A percentile compares a stretch with the other conserved stretches of the same genome.
These are phyloP conservation scores for Macaca nemestrina DNA, from an alignment of 2,113 vertebrate species.

Conservation along the genomic window DNA sequence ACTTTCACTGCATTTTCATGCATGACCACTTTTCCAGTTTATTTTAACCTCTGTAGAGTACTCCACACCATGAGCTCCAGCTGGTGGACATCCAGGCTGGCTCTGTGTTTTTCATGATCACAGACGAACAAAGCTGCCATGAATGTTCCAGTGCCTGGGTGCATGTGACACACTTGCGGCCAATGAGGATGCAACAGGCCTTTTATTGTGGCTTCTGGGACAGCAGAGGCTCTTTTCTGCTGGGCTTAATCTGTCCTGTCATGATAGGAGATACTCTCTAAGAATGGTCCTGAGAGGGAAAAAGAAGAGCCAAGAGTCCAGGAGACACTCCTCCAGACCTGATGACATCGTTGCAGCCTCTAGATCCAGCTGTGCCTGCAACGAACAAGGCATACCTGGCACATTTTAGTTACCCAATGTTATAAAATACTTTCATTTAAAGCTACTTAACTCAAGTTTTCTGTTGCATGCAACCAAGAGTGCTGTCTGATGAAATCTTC, in stretches of 20 bases:
- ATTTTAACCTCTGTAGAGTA: neutral
- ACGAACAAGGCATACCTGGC: neutral
- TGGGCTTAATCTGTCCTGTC: neutral
- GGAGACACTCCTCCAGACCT: neutral
- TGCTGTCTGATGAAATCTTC: neutral
- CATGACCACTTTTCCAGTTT: neutral
- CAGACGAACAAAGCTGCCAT: neutral
- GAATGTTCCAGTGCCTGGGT: neutral
- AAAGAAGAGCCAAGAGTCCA: neutral
- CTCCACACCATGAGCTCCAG: no score
- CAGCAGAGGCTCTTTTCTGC: neutral
- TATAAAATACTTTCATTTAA: neutral
- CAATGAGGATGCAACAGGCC: neutral
- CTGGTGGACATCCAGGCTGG: neutral
- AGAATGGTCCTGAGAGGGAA: neutral
- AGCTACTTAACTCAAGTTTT: neutral
- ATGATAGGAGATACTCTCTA: neutral
- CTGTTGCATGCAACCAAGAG: neutral
- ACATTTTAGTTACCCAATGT: no score
- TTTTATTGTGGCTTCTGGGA: neutral
- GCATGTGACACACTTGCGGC: neutral
- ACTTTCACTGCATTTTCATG: neutral
- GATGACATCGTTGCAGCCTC: neutral
- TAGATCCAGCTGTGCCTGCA: neutral
- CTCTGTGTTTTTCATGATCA: neutral